phyloP scores from a whole-genome alignment of 1,140 invertebrate species.

The Drosophila ercepeae region DNA sequence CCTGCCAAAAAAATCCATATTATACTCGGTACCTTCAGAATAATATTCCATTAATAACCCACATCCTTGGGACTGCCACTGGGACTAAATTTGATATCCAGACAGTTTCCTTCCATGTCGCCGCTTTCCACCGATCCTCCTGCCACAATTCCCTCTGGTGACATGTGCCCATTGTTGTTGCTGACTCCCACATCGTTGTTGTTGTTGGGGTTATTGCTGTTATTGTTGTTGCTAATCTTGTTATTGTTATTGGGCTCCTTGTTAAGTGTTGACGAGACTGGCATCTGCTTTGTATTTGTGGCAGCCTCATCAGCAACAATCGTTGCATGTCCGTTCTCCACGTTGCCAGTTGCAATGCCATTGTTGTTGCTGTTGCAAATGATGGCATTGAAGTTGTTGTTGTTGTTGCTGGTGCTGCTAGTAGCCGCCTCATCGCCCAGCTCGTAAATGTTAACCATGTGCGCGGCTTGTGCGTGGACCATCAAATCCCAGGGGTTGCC shows the following conservation, averaged over 20 bases:
- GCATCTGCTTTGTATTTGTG: conserved; percentile 61
- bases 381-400: conserved; percentile 38
- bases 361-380: conserved; percentile 36
- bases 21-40: background rate
- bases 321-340: conserved; percentile 50
- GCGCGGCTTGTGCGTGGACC: conserved; percentile 91
- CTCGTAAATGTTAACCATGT: conserved; percentile 93
- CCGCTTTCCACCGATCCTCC: conserved; percentile 36
- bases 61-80: conserved; percentile 76
- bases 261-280: conserved; percentile 68
- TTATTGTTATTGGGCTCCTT: conserved; percentile 79
- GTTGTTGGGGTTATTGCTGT: conserved; percentile 37
- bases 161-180: conserved; percentile 56
- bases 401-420: conserved; percentile 31
- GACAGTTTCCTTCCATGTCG: conserved; percentile 66
- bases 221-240: conserved; percentile 73
- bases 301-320: conserved; percentile 50
- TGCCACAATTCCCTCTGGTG: conserved; percentile 39
- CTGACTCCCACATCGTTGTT: conserved; percentile 8
- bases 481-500: conserved; percentile 91
- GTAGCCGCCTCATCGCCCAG: conserved; percentile 85
- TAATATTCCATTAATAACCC: conserved; percentile 14
- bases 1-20: conserved; percentile 46
- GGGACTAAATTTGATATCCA: conserved; percentile 77
- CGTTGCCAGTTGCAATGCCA: conserved; percentile 42